Percentiles rank a stretch among this genome's conserved stretches.
These are phyloP conservation scores for Agriopis aurantiaria DNA, from an alignment of 2,888 invertebrate genomes.

Conservation along the genomic window DNA sequence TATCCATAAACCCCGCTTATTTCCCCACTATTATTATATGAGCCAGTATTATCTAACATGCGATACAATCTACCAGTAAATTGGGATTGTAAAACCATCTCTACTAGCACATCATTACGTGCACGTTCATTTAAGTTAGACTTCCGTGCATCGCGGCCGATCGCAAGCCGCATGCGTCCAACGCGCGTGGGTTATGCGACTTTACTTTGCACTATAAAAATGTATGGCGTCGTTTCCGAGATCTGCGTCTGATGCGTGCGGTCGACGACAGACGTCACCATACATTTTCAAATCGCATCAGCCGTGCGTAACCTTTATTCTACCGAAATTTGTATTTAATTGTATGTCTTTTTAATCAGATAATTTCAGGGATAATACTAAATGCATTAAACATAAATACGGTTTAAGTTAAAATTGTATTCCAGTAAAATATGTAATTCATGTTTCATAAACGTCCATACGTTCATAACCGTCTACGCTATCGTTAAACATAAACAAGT, in stretches of 20 bases:
- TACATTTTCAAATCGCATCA: too few relatives aligned
- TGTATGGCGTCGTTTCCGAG: too few relatives aligned
- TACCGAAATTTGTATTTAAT: conserved; percentile 20
- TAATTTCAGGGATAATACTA: conserved; percentile 7
- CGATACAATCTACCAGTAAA: conserved; percentile 48
- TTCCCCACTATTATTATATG: conserved; percentile 60
- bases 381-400: not conserved
- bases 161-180: too few relatives aligned
- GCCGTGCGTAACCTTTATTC: too few relatives aligned
- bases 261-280: too few relatives aligned
- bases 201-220: too few relatives aligned
- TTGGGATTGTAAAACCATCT: conserved; percentile 49
- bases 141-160: too few relatives aligned
- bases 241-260: conserved; percentile 15
- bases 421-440: not conserved
- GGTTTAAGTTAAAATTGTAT: not conserved
- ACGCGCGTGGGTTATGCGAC: too few relatives aligned
- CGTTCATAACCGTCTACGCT: not conserved
- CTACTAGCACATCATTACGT: conserved; percentile 25
- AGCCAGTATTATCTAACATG: conserved; percentile 57
- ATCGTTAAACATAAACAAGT: not conserved
- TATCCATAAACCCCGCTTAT: conserved; percentile 70
- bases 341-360: conserved; percentile 10
- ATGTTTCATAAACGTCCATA: not conserved
- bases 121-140: not conserved